phyloP scores from a whole-genome alignment of 2,113 vertebrate species.

The Rutilus rutilus region DNA sequence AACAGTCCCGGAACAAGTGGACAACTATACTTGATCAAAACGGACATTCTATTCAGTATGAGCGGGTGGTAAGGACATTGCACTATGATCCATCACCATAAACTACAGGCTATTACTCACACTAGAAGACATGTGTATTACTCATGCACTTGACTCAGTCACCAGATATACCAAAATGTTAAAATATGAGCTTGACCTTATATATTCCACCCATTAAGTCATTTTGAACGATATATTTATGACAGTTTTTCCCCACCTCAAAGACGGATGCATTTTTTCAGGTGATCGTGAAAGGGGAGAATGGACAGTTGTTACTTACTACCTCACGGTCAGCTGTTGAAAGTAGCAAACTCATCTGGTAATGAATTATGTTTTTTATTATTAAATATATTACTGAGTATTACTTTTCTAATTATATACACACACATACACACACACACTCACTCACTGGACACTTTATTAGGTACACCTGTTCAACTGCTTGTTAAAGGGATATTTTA shows the following conservation, averaged over 20 bases:
- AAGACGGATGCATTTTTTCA: neutral
- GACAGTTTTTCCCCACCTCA: neutral
- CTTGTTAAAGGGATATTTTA: no score
- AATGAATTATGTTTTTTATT: neutral
- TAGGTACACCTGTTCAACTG: no score
- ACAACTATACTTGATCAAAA: constrained; percentile 73
- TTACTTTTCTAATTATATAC: neutral
- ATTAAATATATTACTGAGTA: neutral
- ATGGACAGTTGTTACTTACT: constrained; percentile 80
- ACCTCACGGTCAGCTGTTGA: constrained; percentile 76
- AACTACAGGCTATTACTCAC: neutral
- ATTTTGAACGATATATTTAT: neutral
- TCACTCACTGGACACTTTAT: no score
- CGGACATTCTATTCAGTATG: constrained; percentile 71
- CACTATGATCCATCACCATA: neutral
- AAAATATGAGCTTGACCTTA: neutral
- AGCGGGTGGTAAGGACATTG: constrained; percentile 77
- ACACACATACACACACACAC: no score
- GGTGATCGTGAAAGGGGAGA: constrained; percentile 78
- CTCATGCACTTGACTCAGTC: neutral
- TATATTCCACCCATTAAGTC: neutral
- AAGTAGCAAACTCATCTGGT: constrained; percentile 68
- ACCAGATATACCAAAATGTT: neutral
- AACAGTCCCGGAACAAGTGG: no score
- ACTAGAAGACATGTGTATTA: neutral